These are phyloP conservation scores for Dermatemys mawii DNA, from an alignment of 2,113 vertebrate species.

Conservation along the genomic window DNA sequence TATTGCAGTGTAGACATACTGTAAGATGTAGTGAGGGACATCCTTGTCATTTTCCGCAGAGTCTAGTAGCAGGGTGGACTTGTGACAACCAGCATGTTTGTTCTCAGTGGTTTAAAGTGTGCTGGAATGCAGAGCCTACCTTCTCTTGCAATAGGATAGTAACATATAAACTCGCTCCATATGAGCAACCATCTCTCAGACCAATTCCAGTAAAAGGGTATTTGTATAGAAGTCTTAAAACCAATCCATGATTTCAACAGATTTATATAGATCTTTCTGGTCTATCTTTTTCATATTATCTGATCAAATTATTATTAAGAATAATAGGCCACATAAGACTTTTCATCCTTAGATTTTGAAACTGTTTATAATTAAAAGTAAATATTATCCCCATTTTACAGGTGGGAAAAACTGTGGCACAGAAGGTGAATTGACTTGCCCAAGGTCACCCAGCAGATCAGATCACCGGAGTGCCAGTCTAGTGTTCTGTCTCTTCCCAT, in stretches of 20 bases:
- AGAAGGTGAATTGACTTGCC: neutral
- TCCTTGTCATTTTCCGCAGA: slow-evolving; percentile 26
- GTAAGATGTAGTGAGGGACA: slow-evolving; percentile 19
- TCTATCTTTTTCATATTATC: neutral
- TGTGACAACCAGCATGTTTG: neutral
- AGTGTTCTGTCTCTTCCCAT: neutral
- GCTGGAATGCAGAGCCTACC: neutral
- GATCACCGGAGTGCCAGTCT: neutral
- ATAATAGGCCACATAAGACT: neutral
- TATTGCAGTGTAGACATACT: neutral
- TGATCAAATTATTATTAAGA: neutral
- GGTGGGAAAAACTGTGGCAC: neutral
- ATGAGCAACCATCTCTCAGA: neutral
- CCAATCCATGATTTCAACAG: neutral
- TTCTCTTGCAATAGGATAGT: neutral
- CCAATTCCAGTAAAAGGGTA: neutral
- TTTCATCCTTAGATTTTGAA: neutral
- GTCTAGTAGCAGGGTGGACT: neutral
- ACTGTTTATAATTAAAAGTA: neutral
- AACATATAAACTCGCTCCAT: neutral
- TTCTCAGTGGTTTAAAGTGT: neutral
- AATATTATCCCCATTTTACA: neutral
- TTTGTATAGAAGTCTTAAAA: neutral
- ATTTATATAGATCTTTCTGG: neutral
- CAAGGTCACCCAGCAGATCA: neutral